These are phyloP conservation scores for Dicrurus megarhynchus DNA, from an alignment of 2,113 vertebrate genomes.

Conservation along the genomic window DNA sequence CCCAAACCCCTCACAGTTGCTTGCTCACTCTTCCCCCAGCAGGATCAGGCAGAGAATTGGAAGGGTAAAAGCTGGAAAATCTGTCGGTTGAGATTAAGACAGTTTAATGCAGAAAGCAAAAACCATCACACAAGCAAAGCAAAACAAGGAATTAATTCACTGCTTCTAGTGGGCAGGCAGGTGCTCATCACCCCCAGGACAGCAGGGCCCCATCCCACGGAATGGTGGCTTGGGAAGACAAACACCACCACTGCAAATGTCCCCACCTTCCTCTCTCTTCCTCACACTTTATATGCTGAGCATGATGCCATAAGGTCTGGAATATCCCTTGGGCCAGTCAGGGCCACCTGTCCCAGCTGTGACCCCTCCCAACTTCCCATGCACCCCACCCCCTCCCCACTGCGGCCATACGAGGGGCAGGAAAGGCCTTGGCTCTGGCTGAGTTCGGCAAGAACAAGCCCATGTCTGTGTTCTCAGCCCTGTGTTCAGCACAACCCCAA, in stretches of 20 bases:
- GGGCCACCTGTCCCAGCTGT: too few relatives aligned
- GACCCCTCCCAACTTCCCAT: too few relatives aligned
- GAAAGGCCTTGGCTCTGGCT: too few relatives aligned
- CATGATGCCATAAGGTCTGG: neutral
- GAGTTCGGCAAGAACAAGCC: too few relatives aligned
- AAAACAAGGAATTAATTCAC: neutral
- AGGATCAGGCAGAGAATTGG: neutral
- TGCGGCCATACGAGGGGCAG: too few relatives aligned
- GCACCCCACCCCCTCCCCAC: too few relatives aligned
- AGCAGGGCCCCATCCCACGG: neutral
- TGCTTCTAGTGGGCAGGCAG: neutral
- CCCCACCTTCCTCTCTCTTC: neutral
- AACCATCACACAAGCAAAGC: neutral
- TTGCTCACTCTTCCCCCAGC: neutral
- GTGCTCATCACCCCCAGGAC: neutral
- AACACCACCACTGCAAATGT: neutral
- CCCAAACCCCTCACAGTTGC: neutral
- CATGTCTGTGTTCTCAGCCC: too few relatives aligned
- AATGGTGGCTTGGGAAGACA: neutral
- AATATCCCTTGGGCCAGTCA: neutral
- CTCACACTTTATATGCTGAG: neutral
- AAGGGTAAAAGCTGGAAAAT: neutral
- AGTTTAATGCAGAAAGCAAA: neutral
- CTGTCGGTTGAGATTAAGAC: neutral
- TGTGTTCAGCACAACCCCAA: too few relatives aligned